Evolutionary conservation across 2,113 vertebrate genomes (phyloP).

Genomic region (Dipodomys stephensi): DNA sequence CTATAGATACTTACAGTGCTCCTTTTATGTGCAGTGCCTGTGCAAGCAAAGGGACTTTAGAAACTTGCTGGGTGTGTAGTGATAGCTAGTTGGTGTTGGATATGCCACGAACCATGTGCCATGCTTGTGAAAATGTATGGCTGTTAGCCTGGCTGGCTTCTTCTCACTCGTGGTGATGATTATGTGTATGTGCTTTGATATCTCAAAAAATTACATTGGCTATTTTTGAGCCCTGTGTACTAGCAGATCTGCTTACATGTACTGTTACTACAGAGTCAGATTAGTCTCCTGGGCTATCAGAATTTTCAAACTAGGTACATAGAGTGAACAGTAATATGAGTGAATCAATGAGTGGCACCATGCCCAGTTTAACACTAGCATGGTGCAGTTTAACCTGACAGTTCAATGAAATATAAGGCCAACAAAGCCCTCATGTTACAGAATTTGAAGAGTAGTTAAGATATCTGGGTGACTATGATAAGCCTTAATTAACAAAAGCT

Average conservation of each 20-base stretch:
- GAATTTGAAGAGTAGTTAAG: background rate
- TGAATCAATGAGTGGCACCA: background rate
- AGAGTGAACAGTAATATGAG: background rate
- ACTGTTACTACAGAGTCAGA: background rate
- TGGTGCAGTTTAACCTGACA: background rate
- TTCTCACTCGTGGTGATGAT: background rate
- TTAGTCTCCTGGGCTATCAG: background rate
- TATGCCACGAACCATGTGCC: too few relatives aligned
- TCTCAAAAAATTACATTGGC: background rate
- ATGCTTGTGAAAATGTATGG: background rate
- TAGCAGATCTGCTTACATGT: background rate
- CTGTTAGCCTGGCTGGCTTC: background rate
- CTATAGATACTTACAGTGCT: background rate
- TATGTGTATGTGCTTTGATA: background rate
- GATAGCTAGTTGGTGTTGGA: background rate
- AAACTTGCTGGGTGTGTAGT: background rate
- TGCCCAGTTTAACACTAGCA: background rate
- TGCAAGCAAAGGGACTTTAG: background rate
- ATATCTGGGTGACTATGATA: background rate
- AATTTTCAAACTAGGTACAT: background rate
- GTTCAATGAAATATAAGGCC: background rate
- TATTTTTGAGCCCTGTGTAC: background rate
- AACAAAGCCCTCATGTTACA: background rate
- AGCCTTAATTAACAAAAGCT: background rate
- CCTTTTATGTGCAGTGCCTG: background rate